Percentiles rank a stretch among this genome's conserved stretches.
phyloP scores from a whole-genome alignment of 2,797 vertebrate species.

The Enteromius mattozi region DNA sequence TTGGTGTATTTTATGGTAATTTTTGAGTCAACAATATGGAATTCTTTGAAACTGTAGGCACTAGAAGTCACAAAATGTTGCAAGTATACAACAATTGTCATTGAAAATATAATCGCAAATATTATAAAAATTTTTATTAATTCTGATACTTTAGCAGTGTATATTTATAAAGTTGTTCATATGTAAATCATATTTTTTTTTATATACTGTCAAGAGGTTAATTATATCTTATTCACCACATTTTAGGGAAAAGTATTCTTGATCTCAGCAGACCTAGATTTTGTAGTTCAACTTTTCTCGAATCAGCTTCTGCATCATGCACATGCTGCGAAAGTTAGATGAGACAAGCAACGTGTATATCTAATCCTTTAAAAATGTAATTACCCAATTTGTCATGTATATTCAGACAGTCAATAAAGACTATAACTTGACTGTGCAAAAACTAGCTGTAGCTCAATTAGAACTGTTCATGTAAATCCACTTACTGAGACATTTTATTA shows the following conservation, averaged over 20 bases:
- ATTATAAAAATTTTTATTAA: not conserved
- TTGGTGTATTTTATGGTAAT: not conserved
- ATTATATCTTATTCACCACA: not conserved
- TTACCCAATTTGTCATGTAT: not conserved
- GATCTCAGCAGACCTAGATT: not conserved
- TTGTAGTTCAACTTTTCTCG: not conserved
- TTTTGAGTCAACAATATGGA: not conserved
- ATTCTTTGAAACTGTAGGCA: not conserved
- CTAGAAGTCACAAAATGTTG: not conserved
- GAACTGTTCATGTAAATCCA: not conserved
- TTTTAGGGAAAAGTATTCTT: not conserved
- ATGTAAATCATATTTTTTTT: not conserved
- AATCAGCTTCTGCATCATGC: not conserved
- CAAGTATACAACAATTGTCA: not conserved
- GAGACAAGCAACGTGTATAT: not conserved
- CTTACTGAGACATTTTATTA: slow-evolving; percentile 2
- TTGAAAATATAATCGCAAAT: not conserved
- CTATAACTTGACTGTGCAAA: not conserved
- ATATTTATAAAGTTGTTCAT: not conserved
- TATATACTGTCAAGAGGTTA: not conserved
- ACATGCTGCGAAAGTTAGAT: not conserved
- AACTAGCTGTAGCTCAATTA: not conserved
- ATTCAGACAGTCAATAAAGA: not conserved
- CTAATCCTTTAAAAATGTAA: not conserved
- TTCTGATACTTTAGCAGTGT: not conserved